Evolutionary conservation across 2,888 invertebrate species (phyloP).

Genomic region (Parthenolecanium corni): DNA sequence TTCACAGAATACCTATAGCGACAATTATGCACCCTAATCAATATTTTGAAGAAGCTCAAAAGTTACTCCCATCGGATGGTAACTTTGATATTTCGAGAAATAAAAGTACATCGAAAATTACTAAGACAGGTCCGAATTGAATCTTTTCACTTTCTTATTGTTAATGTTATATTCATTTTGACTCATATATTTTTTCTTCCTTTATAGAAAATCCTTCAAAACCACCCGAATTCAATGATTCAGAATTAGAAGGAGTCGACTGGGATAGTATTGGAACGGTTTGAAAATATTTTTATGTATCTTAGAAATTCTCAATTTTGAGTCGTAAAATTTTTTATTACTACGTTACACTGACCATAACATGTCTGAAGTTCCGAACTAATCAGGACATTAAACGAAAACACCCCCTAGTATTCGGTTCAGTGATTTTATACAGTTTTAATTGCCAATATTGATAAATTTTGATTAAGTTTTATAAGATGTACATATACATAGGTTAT

Average conservation of each 20-base stretch:
- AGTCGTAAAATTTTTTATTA: too few relatives aligned
- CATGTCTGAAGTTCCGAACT: too few relatives aligned
- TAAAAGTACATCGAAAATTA: background rate
- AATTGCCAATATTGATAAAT: too few relatives aligned
- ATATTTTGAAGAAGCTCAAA: constrained; percentile 73
- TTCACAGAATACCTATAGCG: constrained; percentile 37
- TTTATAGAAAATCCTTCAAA: background rate
- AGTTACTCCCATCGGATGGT: constrained; percentile 36
- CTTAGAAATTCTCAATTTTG: background rate
- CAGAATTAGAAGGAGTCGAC: constrained; percentile 1
- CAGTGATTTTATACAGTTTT: too few relatives aligned
- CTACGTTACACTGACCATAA: too few relatives aligned
- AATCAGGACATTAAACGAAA: too few relatives aligned
- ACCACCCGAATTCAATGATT: background rate
- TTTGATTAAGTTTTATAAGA: too few relatives aligned
- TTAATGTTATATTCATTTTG: too few relatives aligned
- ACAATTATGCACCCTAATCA: constrained; percentile 82
- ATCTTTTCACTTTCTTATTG: too few relatives aligned
- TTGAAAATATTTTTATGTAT: background rate
- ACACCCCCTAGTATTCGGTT: too few relatives aligned
- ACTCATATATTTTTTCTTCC: background rate
- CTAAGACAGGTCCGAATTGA: background rate
- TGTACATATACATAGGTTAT: too few relatives aligned
- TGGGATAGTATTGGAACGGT: background rate
- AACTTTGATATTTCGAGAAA: background rate